These are phyloP conservation scores for Spialia ferax DNA, from an alignment of 2,888 invertebrate genomes.

Conservation along the genomic window DNA sequence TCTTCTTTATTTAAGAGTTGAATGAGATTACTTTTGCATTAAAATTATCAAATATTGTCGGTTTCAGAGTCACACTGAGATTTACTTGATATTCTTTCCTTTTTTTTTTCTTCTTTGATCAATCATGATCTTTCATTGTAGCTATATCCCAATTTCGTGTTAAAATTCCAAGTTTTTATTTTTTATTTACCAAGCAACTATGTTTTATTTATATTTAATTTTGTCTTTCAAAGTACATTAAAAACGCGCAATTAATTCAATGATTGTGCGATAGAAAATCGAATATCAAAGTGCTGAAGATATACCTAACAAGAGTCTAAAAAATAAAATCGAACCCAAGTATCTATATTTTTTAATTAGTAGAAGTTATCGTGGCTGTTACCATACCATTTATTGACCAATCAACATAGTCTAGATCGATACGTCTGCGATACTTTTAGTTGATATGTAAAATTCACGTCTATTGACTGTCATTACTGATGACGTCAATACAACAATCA, in stretches of 20 bases:
- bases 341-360: too few relatives aligned
- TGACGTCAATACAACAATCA: constrained; percentile 71
- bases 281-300: not conserved
- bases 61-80: not conserved
- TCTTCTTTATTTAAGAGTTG: not conserved
- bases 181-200: not conserved
- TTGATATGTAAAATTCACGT: constrained; percentile 61
- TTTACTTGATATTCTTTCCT: not conserved
- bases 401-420: constrained; percentile 48
- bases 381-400: constrained; percentile 42
- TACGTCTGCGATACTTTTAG: constrained; percentile 42
- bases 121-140: too few relatives aligned
- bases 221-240: too few relatives aligned
- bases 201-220: not conserved
- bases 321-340: not conserved
- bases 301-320: not conserved
- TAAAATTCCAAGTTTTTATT: too few relatives aligned
- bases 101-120: too few relatives aligned
- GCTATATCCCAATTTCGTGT: not conserved
- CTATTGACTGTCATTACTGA: constrained; percentile 62
- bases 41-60: not conserved
- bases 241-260: too few relatives aligned
- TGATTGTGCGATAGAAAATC: not conserved
- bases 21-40: not conserved
- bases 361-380: too few relatives aligned